These are phyloP conservation scores for Nemotelus pantherinus DNA, from an alignment of 2,888 invertebrate species.

Conservation along the genomic window DNA sequence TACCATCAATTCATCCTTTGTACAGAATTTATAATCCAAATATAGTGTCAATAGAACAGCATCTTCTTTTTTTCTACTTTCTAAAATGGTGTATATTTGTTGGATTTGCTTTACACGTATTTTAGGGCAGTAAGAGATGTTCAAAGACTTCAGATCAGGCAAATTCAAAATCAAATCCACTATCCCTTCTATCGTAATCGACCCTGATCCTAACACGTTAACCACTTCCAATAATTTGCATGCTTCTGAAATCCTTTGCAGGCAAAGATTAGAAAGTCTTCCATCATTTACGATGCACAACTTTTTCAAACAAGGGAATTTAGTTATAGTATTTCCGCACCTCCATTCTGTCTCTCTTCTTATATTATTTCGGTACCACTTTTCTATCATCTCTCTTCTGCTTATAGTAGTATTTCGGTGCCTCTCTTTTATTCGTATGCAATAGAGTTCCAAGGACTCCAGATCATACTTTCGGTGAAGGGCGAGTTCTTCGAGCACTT, in stretches of 20 bases:
- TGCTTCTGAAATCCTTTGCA: not conserved
- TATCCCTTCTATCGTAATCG: not conserved
- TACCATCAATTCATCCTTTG: not conserved
- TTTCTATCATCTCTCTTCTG: no score
- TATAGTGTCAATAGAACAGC: not conserved
- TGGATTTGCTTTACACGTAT: not conserved
- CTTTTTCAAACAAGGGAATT: conserved; percentile 16
- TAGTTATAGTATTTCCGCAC: not conserved
- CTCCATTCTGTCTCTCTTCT: no score
- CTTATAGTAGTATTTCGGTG: no score
- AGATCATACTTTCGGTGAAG: conserved; percentile 6
- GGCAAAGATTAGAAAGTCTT: not conserved
- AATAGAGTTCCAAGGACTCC: conserved; percentile 7
- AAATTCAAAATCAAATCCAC: not conserved
- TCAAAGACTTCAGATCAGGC: not conserved
- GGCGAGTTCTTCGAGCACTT: conserved; percentile 6
- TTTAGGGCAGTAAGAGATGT: not conserved
- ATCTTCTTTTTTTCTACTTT: not conserved
- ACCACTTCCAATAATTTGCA: conserved; percentile 5
- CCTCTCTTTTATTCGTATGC: not conserved
- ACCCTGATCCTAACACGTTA: not conserved
- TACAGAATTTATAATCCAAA: no score
- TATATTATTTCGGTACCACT: no score
- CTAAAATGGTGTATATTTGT: not conserved
- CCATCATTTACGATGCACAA: conserved; percentile 15